Evolutionary conservation across 1,140 invertebrate genomes (phyloP), one percentile per base, ranked within the genome.

Genomic region (Eurytemora carolleeae): DNA sequence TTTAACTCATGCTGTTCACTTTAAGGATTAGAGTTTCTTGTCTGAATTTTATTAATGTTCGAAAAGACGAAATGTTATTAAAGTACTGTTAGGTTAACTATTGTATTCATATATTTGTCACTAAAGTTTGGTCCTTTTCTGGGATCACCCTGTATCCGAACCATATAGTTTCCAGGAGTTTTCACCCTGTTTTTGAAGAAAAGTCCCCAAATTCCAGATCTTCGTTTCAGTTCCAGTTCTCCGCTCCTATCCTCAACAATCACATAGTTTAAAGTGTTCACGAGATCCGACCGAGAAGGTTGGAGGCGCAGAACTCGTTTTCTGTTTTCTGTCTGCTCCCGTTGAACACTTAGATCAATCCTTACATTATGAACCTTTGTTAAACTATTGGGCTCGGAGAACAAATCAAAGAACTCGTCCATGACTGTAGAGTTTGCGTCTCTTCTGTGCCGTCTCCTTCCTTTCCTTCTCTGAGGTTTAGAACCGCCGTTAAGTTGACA

Each of bases 401-500:
- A 71, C 53, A 73, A 73, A 65, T 76, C 71, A 66, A 44, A 16
- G 61, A 23, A 18, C 64, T 56, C 15, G 63, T 63, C 7, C 58
- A 26, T 65, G 57, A 26, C 44, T 18, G 21, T 24, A 22, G 1
- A 61, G 19, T 0, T 18, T n/a, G 2, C 15, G n/a, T 53, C 44
- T 24, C 12, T 25, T 3, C 16, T 20, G 15, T 15, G 18, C 12
- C 18, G 18, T 24, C 3, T 16, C 26, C 19, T 15, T 24, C 24
- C 23, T 54, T 19, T 3, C 44, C 53, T 12, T 59, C 7, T n/a
- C 22, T 21, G 1, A n/a, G 18, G 20, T 58, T 15, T 2, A 3
- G 24, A 22, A 44, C 24, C 20, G 3, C 23, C 24, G 56, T 57
- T 68, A 70, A 87, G 82, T 76, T 88, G 86, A 76, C 87, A 92